Evolutionary conservation across 2,113 vertebrate species (phyloP), one percentile per base, ranked within the genome.

Genomic region (Sphyrna mokarran): DNA sequence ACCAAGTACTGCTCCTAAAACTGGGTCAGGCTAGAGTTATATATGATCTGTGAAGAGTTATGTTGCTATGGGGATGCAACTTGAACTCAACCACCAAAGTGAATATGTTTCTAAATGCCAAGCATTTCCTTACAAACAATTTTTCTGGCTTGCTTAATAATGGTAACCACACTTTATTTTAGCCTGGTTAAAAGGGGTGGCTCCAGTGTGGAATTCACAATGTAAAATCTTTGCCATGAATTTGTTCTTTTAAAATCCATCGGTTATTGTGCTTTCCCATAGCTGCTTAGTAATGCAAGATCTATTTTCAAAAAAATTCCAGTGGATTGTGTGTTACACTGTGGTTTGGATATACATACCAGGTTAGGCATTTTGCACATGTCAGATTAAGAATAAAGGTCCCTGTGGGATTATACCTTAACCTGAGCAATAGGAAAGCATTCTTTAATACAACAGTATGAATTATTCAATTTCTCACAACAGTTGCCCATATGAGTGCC

Each of bases 71-170:
- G 87, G 13, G 29, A 90, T 90, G 26, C 54, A 63, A 90, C 26
- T 90, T 58, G 87, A 90, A 90, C 33, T 58, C 48, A 90, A 90
- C 48, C 48, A 90, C 26, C 61, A 54, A 58, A 90, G 87, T 90
- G 61, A 90, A 90, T 90, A 61, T 61, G 87, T 33, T 61, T 61
- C 54, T 90, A 90, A 90, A 90, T 61, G 87, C 54, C 13, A 83
- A 83, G 80, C 7, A 40, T 20, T 83, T 83, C 22, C 13, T 58
- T 16, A 3, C 33, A 90, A 63, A 61, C 26, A 33, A 90, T 26
- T 90, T 58, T 29, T 18, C 87, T 61, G 13, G 54, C 10, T 85
- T 85, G 40, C 48, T 29, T 33, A 13, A 89, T 1, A 29, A 58
- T 89, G 29, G 54, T 33, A 54, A 26, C 48, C 29, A 72, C 23